phyloP scores from a whole-genome alignment of 2,888 invertebrate genomes.

The Archips xylosteana region DNA sequence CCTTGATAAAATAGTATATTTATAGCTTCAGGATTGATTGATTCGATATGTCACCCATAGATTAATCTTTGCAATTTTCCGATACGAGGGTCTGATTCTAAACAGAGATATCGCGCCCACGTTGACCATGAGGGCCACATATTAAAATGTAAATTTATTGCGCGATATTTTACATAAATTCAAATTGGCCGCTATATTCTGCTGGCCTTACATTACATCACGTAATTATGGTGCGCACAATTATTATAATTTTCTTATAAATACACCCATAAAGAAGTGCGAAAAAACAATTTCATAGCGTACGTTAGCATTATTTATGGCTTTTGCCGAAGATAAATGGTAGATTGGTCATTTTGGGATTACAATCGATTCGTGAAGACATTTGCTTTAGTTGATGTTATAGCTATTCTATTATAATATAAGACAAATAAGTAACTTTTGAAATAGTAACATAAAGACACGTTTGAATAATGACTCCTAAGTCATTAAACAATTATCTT shows the following conservation, averaged over 20 bases:
- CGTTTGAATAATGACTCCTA: neutral
- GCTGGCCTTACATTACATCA: slow-evolving; percentile 78
- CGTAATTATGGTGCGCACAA: slow-evolving; percentile 79
- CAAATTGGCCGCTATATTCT: slow-evolving; percentile 79
- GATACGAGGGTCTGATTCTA: slow-evolving; percentile 73
- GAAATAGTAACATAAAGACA: neutral
- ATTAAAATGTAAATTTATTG: slow-evolving; percentile 85
- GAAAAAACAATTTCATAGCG: slow-evolving; percentile 80
- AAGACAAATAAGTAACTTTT: neutral
- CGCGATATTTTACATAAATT: slow-evolving; percentile 83
- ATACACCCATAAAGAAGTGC: slow-evolving; percentile 81
- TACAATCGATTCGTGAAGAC: slow-evolving; percentile 30
- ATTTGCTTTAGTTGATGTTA: neutral
- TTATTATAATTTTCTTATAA: slow-evolving; percentile 85
- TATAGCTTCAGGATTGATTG: slow-evolving; percentile 37
- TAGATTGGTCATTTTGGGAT: slow-evolving; percentile 53
- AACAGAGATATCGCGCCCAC: slow-evolving; percentile 77
- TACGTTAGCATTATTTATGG: slow-evolving; percentile 77
- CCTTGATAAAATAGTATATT: neutral
- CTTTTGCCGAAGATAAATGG: slow-evolving; percentile 61
- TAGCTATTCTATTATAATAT: neutral
- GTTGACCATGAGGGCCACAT: slow-evolving; percentile 68
- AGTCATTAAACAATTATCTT: slow-evolving; percentile 27
- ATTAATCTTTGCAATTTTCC: slow-evolving; percentile 68
- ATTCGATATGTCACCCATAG: slow-evolving; percentile 55